Conservation (phyloP, 2,888 invertebrate genomes). For the Allygus modestus region DNA sequence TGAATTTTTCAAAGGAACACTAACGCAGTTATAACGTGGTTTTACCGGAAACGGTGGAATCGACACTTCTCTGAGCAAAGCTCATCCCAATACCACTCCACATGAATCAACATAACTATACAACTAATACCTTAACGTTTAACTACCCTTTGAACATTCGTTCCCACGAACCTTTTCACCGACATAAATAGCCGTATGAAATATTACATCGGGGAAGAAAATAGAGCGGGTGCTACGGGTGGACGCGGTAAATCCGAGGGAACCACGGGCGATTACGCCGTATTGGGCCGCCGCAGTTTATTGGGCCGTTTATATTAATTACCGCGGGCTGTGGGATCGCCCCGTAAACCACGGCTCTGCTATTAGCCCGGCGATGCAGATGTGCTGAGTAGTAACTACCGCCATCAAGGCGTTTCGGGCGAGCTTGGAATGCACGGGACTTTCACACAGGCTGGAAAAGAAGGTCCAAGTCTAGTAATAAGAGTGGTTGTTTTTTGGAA, state of each 20-base stretch:
- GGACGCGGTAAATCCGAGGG: conserved; percentile 2
- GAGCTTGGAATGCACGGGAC: background rate
- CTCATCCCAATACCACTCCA: too few relatives aligned
- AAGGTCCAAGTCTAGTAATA: too few relatives aligned
- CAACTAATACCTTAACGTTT: too few relatives aligned
- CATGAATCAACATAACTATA: too few relatives aligned
- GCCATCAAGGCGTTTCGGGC: conserved; percentile 4
- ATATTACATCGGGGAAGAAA: background rate
- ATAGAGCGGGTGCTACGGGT: conserved; percentile 3
- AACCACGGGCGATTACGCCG: conserved; percentile 6
- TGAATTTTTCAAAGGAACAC: too few relatives aligned
- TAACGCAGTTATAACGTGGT: too few relatives aligned
- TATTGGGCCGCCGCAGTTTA: background rate
- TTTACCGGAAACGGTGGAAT: too few relatives aligned
- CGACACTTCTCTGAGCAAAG: too few relatives aligned
- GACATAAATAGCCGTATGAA: conserved; percentile 7
- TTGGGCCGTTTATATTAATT: conserved; percentile 39
- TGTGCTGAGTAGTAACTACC: background rate
- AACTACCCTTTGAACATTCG: background rate
- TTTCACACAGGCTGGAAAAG: conserved; percentile 1
- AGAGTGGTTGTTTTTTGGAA: too few relatives aligned
- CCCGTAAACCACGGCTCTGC: conserved; percentile 10
- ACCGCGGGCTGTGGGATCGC: conserved; percentile 14
- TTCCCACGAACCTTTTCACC: conserved; percentile 9
- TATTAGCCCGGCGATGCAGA: conserved; percentile 20